Conservation (phyloP, 2,797 vertebrate species). For the Adrianichthys oophorus region DNA sequence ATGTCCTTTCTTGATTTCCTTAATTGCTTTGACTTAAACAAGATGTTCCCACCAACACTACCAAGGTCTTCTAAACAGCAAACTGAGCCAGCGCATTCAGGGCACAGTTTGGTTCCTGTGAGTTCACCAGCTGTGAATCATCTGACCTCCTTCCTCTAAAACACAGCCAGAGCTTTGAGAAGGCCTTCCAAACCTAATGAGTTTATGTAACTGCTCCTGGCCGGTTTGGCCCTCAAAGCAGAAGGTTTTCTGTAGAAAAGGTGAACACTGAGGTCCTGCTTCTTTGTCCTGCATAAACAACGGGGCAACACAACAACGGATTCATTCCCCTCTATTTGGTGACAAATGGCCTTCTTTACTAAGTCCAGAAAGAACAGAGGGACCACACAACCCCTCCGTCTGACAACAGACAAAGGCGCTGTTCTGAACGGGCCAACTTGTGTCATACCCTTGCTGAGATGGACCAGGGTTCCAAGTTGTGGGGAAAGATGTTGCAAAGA, state of each 20-base stretch:
- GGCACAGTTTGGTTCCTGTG: conserved; percentile 48
- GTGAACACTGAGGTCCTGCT: conserved; percentile 52
- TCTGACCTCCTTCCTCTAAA: conserved; percentile 23
- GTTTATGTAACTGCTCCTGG: conserved; percentile 63
- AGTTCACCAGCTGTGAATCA: conserved; percentile 25
- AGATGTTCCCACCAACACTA: conserved; percentile 29
- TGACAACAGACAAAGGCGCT: conserved; percentile 66
- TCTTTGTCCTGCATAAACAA: conserved; percentile 63
- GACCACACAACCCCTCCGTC: conserved; percentile 68
- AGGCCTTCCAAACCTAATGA: conserved; percentile 29
- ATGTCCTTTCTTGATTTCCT: conserved; percentile 18
- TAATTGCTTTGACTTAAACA: conserved; percentile 5
- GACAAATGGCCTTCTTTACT: conserved; percentile 59
- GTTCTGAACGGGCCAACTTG: conserved; percentile 57
- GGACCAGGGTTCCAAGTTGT: conserved; percentile 46
- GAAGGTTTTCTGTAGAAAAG: conserved; percentile 47
- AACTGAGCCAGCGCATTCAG: conserved; percentile 38
- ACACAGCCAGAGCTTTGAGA: conserved; percentile 14
- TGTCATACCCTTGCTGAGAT: conserved; percentile 70
- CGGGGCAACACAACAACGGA: conserved; percentile 52
- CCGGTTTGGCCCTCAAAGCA: conserved; percentile 53
- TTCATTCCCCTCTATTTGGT: conserved; percentile 57
- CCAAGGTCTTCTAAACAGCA: conserved; percentile 30
- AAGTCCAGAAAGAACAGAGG: conserved; percentile 54
- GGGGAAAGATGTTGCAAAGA: conserved; percentile 52